A percentile compares a stretch with the other conserved stretches of the same genome.
Evolutionary conservation across 2,797 vertebrate species (phyloP).

Genomic region (Tokudaia muenninki): DNA sequence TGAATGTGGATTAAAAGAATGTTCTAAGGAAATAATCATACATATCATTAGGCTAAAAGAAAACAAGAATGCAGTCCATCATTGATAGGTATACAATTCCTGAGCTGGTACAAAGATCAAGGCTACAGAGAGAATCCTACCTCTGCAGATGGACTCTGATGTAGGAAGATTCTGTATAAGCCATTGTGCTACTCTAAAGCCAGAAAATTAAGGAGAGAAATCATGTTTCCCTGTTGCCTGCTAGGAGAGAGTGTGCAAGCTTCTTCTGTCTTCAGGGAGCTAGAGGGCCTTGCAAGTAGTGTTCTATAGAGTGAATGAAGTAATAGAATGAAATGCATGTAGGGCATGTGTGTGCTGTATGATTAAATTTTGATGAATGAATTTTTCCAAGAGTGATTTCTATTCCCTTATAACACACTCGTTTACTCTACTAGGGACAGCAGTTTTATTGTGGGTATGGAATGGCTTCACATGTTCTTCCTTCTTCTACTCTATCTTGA

Average conservation of each 20-base stretch:
- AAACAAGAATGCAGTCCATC: not conserved
- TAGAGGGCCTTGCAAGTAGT: not conserved
- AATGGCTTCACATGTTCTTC: not conserved
- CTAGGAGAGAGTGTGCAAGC: not conserved
- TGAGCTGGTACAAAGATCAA: not conserved
- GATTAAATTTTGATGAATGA: conserved; percentile 13
- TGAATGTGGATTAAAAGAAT: not conserved
- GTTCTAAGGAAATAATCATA: not conserved
- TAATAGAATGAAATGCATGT: not conserved
- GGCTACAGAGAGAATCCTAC: not conserved
- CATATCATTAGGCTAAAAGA: not conserved
- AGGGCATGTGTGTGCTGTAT: not conserved
- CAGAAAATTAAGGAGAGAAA: not conserved
- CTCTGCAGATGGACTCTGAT: not conserved
- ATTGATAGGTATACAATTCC: not conserved
- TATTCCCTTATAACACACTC: not conserved
- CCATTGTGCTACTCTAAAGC: not conserved
- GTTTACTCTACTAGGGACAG: not conserved
- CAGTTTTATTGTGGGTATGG: not conserved
- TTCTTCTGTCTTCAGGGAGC: not conserved
- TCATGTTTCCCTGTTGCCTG: not conserved
- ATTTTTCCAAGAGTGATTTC: not conserved
- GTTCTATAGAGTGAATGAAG: not conserved
- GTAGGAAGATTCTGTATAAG: not conserved
- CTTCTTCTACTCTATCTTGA: not conserved